A percentile compares a stretch with the other conserved stretches of the same genome.
Evolutionary conservation across 2,797 vertebrate genomes (phyloP).

Genomic region (Diplodus sargus): DNA sequence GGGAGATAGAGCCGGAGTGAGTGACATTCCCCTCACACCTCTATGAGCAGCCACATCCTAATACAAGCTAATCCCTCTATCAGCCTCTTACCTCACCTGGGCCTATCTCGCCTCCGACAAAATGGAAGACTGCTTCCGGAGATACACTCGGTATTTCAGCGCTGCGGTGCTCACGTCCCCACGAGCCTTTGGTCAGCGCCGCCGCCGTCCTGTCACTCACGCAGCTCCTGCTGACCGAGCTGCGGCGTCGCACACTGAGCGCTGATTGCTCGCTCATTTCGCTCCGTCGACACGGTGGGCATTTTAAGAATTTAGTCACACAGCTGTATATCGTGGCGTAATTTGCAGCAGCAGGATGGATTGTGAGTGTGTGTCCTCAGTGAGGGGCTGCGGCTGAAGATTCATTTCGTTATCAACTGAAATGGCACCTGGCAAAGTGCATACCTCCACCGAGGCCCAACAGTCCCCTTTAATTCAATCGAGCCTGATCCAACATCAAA

Average conservation of each 20-base stretch:
- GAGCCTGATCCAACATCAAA: no score
- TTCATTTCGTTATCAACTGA: neutral
- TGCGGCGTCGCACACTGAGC: constrained; percentile 28
- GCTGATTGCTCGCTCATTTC: constrained; percentile 37
- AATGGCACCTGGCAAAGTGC: no score
- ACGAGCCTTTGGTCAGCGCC: constrained; percentile 44
- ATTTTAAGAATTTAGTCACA: constrained; percentile 30
- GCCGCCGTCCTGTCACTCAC: constrained; percentile 46
- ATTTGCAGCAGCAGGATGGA: constrained; percentile 9
- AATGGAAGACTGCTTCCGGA: constrained; percentile 60
- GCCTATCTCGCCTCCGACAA: constrained; percentile 54
- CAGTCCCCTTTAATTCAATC: no score
- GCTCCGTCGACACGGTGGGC: neutral
- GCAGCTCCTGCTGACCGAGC: constrained; percentile 57
- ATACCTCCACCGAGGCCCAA: no score
- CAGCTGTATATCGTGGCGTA: constrained; percentile 3
- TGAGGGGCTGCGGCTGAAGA: neutral
- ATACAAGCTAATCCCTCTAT: constrained; percentile 73
- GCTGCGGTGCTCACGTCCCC: constrained; percentile 17
- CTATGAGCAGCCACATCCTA: constrained; percentile 61
- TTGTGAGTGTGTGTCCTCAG: neutral
- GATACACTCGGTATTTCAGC: constrained; percentile 35
- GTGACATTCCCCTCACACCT: constrained; percentile 46
- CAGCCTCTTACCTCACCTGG: constrained; percentile 71
- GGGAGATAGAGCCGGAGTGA: constrained; percentile 52